Conservation (phyloP, 2,888 invertebrate genomes). For the Strigamia maritima region DNA sequence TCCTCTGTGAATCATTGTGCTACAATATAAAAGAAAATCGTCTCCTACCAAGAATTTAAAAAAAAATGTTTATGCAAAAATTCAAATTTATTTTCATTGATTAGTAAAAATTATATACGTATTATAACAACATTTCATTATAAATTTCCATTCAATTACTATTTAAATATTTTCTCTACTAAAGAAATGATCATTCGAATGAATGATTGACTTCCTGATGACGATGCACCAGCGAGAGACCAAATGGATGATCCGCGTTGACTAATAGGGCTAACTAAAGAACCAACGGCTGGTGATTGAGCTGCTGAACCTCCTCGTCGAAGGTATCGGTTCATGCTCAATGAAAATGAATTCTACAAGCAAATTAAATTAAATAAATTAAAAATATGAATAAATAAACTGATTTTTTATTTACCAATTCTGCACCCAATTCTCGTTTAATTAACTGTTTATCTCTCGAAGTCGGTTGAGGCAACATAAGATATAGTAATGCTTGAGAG, state of each 20-base stretch:
- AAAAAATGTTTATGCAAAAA: too few relatives aligned
- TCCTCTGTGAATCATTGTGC: too few relatives aligned
- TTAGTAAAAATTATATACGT: background rate
- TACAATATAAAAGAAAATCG: too few relatives aligned
- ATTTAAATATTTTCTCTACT: slow-evolving; percentile 35
- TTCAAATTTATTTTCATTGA: too few relatives aligned
- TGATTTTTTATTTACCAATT: slow-evolving; percentile 48
- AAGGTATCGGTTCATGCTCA: slow-evolving; percentile 35
- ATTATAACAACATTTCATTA: background rate
- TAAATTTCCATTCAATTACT: background rate
- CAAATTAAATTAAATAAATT: background rate
- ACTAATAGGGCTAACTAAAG: background rate
- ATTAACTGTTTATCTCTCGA: slow-evolving; percentile 52
- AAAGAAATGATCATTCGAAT: slow-evolving; percentile 20
- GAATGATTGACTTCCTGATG: slow-evolving; percentile 36
- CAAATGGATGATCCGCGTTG: background rate
- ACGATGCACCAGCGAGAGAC: background rate
- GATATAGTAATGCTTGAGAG: slow-evolving; percentile 51
- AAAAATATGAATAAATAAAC: background rate
- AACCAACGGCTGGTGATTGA: background rate
- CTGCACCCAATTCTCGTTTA: slow-evolving; percentile 52
- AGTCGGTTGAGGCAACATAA: slow-evolving; percentile 49
- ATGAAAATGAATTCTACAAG: slow-evolving; percentile 34
- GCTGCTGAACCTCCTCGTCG: background rate
- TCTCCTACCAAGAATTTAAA: too few relatives aligned